A percentile compares a stretch with the other conserved stretches of the same genome.
These are phyloP conservation scores for Nomada ruficornis DNA, from an alignment of 2,888 invertebrate genomes.

Conservation along the genomic window DNA sequence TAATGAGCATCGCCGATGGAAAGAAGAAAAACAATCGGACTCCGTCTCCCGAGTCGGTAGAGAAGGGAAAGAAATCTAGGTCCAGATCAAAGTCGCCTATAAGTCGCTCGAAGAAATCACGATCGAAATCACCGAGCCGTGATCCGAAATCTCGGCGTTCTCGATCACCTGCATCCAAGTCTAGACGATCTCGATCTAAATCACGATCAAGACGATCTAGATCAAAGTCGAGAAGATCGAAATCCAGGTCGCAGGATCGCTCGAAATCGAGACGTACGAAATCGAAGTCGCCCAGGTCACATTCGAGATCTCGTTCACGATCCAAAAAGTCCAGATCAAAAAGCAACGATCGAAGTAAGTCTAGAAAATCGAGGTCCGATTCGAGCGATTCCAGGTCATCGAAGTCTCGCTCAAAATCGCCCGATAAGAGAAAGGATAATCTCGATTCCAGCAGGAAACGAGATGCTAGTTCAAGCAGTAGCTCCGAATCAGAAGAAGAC, in stretches of 20 bases:
- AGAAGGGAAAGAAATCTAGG: constrained; percentile 74
- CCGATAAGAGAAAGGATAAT: constrained; percentile 78
- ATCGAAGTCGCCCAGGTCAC: constrained; percentile 77
- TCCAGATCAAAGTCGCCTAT: constrained; percentile 80
- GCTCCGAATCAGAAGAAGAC: constrained; percentile 78
- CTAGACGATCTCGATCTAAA: constrained; percentile 72
- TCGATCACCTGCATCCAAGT: constrained; percentile 71
- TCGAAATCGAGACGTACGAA: constrained; percentile 78
- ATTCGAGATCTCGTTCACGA: constrained; percentile 78
- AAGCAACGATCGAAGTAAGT: constrained; percentile 81
- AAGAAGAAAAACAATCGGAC: constrained; percentile 82
- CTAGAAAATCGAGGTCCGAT: constrained; percentile 82
- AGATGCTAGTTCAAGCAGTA: constrained; percentile 76
- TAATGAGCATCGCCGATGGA: constrained; percentile 87
- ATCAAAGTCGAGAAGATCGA: constrained; percentile 77
- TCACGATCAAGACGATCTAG: constrained; percentile 75
- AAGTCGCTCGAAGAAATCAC: constrained; percentile 78
- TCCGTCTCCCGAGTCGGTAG: constrained; percentile 77
- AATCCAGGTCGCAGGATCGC: constrained; percentile 79
- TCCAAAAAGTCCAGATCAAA: constrained; percentile 81
- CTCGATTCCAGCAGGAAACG: constrained; percentile 72
- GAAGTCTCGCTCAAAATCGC: constrained; percentile 80
- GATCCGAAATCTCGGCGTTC: constrained; percentile 75
- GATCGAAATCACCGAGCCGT: constrained; percentile 80
- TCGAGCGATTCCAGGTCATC: constrained; percentile 80